Evolutionary conservation across 2,113 vertebrate genomes (phyloP).

Genomic region (Leucoraja erinaceus): DNA sequence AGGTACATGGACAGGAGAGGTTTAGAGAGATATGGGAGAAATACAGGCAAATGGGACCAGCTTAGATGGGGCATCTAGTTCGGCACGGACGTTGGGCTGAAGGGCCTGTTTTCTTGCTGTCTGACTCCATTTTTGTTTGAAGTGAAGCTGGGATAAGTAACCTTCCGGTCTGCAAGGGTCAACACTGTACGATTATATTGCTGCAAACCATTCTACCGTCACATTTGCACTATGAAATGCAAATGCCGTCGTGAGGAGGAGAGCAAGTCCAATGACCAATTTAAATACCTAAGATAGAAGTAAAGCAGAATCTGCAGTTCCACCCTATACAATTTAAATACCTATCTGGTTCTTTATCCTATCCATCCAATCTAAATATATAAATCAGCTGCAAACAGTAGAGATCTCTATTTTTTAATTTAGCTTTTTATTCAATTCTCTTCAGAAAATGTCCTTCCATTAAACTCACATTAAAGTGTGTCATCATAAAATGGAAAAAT

Average conservation of each 20-base stretch:
- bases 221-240: neutral
- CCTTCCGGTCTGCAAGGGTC: neutral
- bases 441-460: neutral
- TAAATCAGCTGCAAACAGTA: neutral
- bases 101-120: no score
- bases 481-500: conserved; percentile 13
- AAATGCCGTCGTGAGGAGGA: neutral
- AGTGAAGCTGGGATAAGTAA: neutral
- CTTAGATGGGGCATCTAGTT: no score
- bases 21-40: no score
- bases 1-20: no score
- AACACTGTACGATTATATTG: neutral
- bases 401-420: neutral
- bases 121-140: no score
- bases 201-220: neutral
- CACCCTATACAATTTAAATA: no score
- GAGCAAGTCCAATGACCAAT: neutral
- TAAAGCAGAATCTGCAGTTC: no score
- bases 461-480: neutral
- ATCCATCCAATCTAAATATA: neutral
- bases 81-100: no score
- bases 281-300: neutral
- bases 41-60: no score
- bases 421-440: neutral
- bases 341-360: neutral